Evolutionary conservation across 2,113 vertebrate species (phyloP).

Genomic region (Oophaga pumilio): DNA sequence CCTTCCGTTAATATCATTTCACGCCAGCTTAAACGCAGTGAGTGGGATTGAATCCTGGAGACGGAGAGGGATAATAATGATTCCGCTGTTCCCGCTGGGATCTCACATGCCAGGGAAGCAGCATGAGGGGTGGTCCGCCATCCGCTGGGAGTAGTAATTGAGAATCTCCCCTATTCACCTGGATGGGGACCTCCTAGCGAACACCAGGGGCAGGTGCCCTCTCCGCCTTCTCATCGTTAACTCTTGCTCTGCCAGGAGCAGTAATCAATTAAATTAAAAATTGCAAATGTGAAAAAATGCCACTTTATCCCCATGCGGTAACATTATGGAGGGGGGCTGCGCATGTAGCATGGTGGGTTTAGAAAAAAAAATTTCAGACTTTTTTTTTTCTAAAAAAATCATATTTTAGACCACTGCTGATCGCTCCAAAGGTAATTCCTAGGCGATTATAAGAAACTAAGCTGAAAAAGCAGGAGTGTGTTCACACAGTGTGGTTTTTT

Average conservation of each 20-base stretch:
- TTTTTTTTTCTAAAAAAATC: no score
- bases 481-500: no score
- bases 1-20: conserved; percentile 30
- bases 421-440: no score
- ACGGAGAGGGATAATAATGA: background rate
- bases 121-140: conserved; percentile 10
- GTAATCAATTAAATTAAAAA: background rate
- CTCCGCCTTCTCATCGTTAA: background rate
- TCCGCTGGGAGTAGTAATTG: conserved; percentile 19
- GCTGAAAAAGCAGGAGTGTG: no score
- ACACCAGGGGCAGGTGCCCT: conserved; percentile 1
- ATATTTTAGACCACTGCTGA: no score
- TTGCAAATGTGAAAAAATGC: background rate
- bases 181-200: conserved; percentile 1
- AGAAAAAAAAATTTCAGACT: background rate
- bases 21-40: background rate
- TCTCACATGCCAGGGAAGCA: background rate
- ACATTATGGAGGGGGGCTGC: background rate
- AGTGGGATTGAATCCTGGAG: conserved; percentile 5
- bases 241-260: conserved; percentile 2
- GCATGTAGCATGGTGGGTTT: background rate
- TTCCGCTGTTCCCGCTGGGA: background rate
- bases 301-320: background rate
- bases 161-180: background rate
- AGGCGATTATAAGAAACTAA: no score